Percentiles rank a stretch among this genome's conserved stretches.
phyloP scores from a whole-genome alignment of 23 tunicate species.

The Clavelina lepadiformis region DNA sequence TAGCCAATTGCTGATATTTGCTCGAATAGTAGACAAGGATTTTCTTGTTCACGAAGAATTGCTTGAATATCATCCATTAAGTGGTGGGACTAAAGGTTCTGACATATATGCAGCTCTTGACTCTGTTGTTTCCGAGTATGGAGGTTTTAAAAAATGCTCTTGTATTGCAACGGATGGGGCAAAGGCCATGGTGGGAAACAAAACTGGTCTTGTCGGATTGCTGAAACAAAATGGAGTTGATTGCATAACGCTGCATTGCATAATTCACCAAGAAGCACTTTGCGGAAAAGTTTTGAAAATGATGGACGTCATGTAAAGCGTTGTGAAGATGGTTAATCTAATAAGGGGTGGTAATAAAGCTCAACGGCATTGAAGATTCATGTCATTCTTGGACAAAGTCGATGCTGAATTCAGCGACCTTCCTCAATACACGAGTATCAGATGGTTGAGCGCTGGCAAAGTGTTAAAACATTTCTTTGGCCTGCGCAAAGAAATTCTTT shows the following conservation, averaged over 20 bases:
- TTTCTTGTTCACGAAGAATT: slow-evolving; percentile 17
- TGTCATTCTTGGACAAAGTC: slow-evolving; percentile 1
- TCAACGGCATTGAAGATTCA: slow-evolving; percentile 6
- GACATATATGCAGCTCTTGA: slow-evolving; percentile 8
- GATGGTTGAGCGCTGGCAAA: slow-evolving; percentile 21
- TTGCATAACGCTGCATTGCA: slow-evolving; percentile 12
- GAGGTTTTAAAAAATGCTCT: slow-evolving; percentile 9
- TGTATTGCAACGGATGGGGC: slow-evolving; percentile 1
- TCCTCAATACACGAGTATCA: not conserved
- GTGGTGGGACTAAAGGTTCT: slow-evolving; percentile 13
- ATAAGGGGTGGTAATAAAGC: slow-evolving; percentile 22
- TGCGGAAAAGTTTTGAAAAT: slow-evolving; percentile 27
- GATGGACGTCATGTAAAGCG: slow-evolving; percentile 14
- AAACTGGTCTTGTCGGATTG: slow-evolving; percentile 11
- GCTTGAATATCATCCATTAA: slow-evolving; percentile 4
- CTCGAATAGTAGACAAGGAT: slow-evolving; percentile 11
- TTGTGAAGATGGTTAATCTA: slow-evolving; percentile 9
- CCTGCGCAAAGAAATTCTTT: slow-evolving; percentile 22
- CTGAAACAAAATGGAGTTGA: slow-evolving; percentile 2
- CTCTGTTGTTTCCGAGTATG: slow-evolving; percentile 22
- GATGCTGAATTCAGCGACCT: slow-evolving; percentile 12
- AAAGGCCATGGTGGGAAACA: slow-evolving; percentile 11
- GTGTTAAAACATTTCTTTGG: slow-evolving; percentile 6
- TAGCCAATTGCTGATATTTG: slow-evolving; percentile 14
- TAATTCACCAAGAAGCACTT: slow-evolving; percentile 25